Evolutionary conservation across 2,797 vertebrate species (phyloP), one percentile per base, ranked within the genome.

Genomic region (Syngnathus rostellatus): DNA sequence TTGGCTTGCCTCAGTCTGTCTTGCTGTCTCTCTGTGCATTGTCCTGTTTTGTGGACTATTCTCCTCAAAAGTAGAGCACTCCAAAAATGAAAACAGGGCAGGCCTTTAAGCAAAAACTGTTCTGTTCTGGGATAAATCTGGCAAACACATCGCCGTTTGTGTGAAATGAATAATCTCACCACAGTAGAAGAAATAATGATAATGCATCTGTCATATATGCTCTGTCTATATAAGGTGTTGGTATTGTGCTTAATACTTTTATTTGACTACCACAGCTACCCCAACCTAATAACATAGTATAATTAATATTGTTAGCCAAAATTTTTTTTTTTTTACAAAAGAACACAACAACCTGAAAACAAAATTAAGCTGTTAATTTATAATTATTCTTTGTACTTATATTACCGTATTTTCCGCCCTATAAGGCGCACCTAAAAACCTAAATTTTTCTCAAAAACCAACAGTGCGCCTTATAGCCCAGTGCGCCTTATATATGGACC

Each of bases 21-120:
- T 43, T 41, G 40, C 43, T 57, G 23, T 55, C 5, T 59, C 59
- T 62, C 58, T 60, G 17, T 40, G 38, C 39, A 23, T 14, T 23
- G 19, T 43, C 59, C 39, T 62, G 11, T 14, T 43, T 43, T 43
- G 40, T 60, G 58, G 37, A 60, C 58, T 11, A 21, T 40, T 39
- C 38, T 40, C 19, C 38, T 21, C 39, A 61, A 43, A 61, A 61
- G n/a, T 41, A 40, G 40, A 43, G 10, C 39, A 23, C n/a, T 60
- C 58, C 16, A 40, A 43, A 62, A 23, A 62, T 62, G 59, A 62
- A 62, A 62, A 62, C n/a, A 11, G 59, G 59, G 21, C 59, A 43
- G 19, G 59, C 59, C 59, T 41, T 61, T 41, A 9, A 60, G 37
- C 59, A 21, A 16, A 57, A 57, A 57, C 8, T 8, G 21, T 25